Conservation (phyloP, 2,888 invertebrate genomes). For the Spilosoma lubricipeda region DNA sequence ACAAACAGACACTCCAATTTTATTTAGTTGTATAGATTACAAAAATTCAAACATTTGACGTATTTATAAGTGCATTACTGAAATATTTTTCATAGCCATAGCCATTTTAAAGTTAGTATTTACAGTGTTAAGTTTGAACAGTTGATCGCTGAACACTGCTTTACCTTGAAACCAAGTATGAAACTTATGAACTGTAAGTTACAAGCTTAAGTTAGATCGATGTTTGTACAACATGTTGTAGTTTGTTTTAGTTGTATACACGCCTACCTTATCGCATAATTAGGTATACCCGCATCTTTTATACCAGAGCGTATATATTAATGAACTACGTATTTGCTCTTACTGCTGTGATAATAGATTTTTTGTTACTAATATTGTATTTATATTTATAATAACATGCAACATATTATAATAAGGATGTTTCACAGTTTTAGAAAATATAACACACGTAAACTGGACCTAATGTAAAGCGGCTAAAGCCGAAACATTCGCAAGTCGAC, state of each 20-base stretch:
- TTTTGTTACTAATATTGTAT: too few relatives aligned
- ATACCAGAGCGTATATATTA: too few relatives aligned
- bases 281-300: background rate
- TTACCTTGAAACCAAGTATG: background rate
- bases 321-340: background rate
- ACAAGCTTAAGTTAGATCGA: background rate
- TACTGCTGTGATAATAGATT: too few relatives aligned
- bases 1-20: too few relatives aligned
- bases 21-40: too few relatives aligned
- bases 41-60: background rate
- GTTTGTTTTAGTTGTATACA: background rate
- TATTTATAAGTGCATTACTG: too few relatives aligned
- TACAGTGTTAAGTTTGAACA: background rate
- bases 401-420: too few relatives aligned
- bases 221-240: background rate
- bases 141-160: constrained; percentile 6
- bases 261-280: background rate
- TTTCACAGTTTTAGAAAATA: too few relatives aligned
- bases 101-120: constrained; percentile 4
- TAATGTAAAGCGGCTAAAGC: constrained; percentile 32
- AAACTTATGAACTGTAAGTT: constrained; percentile 1
- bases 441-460: constrained; percentile 27
- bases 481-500: constrained; percentile 48
- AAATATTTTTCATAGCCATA: too few relatives aligned
- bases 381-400: too few relatives aligned